Evolutionary conservation across 2,797 vertebrate genomes (phyloP), one percentile per base, ranked within the genome.

Genomic region (Erpetoichthys calabaricus): DNA sequence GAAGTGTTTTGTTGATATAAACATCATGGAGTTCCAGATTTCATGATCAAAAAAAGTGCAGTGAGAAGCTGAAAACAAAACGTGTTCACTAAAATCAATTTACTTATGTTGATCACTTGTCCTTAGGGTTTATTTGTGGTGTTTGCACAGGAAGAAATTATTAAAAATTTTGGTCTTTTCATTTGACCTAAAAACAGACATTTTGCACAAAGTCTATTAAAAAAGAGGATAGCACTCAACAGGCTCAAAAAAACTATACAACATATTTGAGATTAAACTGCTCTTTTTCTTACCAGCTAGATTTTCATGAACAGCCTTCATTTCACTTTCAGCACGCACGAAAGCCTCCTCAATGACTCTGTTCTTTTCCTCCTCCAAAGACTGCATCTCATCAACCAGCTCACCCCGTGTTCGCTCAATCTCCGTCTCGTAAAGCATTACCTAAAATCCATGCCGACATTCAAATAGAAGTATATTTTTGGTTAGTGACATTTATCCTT

Each of bases 241-340:
- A 63, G 7, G 60, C 25, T 41, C 7, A 49, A 6, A 49, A 49
- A 9, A 49, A 49, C 6, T 6, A 49, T 6, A 49, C 6, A 49
- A 49, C 6, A 49, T 6, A 49, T 6, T 6, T 6, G 9, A 49
- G 9, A 49, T 49, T 2, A 49, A 25, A 25, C 25, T 25, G 2
- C 25, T 25, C 25, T 25, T 25, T 25, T 0, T 47, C 85, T 72
- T 64, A 94, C 94, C 94, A 8, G 93, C 93, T 67, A 98, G 82
- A 75, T 97, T 98, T 74, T 95, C 87, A 0, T 97, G 95, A 45
- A 98, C 94, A 0, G 91, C 90, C 68, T 92, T 95, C 94, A 98
- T 98, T 74, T 98, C 92, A 60, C 86, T 89, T 76, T 97, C 91
- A 0, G 94, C 92, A 0, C 89, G 69, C 63, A 89, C 77, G 56